Conservation (phyloP, 2,113 vertebrate species). For the Arizona elegans region DNA sequence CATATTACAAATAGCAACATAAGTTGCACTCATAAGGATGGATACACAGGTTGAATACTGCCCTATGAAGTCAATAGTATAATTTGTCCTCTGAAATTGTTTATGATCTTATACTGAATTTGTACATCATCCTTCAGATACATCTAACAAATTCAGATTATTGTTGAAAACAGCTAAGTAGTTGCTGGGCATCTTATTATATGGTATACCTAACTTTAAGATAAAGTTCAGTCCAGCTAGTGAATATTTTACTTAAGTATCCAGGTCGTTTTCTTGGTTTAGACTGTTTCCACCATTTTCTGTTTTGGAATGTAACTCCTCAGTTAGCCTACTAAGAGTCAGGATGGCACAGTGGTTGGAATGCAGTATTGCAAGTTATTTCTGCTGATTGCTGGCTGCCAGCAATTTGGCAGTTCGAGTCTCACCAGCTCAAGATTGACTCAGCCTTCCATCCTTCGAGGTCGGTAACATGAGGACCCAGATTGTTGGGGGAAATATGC, state of each 20-base stretch:
- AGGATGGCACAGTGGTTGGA: too few species aligned
- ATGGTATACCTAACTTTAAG: neutral
- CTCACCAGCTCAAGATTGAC: too few species aligned
- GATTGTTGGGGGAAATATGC: too few species aligned
- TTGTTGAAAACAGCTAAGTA: neutral
- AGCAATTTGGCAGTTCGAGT: too few species aligned
- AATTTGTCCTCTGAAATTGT: neutral
- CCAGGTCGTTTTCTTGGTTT: neutral
- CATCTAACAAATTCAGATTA: neutral
- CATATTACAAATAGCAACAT: neutral
- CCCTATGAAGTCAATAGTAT: neutral
- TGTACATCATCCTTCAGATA: neutral
- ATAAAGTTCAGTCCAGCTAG: neutral
- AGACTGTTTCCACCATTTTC: neutral
- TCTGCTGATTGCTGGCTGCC: too few species aligned
- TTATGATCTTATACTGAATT: neutral
- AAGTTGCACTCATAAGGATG: neutral
- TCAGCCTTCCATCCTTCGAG: too few species aligned
- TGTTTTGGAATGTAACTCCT: neutral
- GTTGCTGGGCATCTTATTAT: neutral
- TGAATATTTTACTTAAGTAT: neutral
- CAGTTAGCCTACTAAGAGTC: neutral
- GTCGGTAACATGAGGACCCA: too few species aligned
- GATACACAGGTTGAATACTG: neutral
- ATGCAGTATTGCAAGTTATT: too few species aligned